A percentile compares a stretch with the other conserved stretches of the same genome.
These are phyloP conservation scores for Perodicticus potto DNA, from an alignment of 2,797 vertebrate species.

Conservation along the genomic window DNA sequence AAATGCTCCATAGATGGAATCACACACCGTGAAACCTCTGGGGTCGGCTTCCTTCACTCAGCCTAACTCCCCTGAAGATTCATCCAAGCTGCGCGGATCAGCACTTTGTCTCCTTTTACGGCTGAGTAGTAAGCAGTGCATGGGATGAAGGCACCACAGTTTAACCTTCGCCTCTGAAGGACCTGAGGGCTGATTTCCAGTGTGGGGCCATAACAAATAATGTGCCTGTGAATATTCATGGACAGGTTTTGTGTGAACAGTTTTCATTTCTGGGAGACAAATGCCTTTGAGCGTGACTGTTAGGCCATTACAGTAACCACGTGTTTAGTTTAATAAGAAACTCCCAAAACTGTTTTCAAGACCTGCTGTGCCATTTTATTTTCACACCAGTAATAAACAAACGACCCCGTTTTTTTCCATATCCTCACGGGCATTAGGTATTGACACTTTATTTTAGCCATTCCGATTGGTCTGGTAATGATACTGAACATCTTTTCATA, in stretches of 20 bases:
- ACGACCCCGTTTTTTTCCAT: neutral
- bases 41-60: neutral
- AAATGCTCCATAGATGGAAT: neutral
- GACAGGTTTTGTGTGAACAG: neutral
- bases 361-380: neutral
- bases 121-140: neutral
- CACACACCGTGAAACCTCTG: neutral
- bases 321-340: conserved; percentile 17
- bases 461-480: neutral
- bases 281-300: neutral
- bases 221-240: conserved; percentile 21
- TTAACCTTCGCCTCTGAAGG: neutral
- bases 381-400: neutral
- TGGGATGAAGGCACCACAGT: neutral
- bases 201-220: neutral
- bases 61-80: neutral
- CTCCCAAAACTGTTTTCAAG: neutral
- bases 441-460: neutral
- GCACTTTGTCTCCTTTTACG: neutral
- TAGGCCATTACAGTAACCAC: neutral
- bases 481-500: neutral
- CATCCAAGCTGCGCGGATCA: too few relatives aligned
- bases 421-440: neutral
- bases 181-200: neutral
- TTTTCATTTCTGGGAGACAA: conserved; percentile 59